Conservation (phyloP, 2,113 vertebrate species). For the Melospiza melodia region DNA sequence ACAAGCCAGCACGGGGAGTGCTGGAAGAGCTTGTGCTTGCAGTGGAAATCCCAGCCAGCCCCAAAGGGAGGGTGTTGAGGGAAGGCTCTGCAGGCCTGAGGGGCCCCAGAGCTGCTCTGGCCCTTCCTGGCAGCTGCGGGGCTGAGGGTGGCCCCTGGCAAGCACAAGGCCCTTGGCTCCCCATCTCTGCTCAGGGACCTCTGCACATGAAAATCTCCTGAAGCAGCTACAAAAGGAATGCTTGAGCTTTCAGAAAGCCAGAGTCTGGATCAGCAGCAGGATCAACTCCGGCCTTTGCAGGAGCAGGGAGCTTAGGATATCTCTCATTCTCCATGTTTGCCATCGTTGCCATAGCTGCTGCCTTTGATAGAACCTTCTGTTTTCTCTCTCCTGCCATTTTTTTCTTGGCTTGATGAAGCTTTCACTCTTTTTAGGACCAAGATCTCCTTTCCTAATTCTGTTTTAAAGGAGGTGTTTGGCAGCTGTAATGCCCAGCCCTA, state of each 20-base stretch:
- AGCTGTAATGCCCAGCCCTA: neutral
- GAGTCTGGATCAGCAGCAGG: neutral
- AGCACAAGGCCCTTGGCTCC: neutral
- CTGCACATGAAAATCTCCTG: neutral
- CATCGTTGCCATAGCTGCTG: neutral
- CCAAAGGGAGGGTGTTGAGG: neutral
- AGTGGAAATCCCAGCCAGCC: neutral
- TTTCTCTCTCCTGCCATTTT: slow-evolving; percentile 8
- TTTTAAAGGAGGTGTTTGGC: neutral
- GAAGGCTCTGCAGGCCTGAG: neutral
- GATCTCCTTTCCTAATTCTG: neutral
- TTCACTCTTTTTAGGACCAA: neutral
- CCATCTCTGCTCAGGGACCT: neutral
- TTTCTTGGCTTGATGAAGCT: slow-evolving; percentile 15
- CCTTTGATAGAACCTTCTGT: neutral
- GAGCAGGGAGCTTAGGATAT: neutral
- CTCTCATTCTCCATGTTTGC: neutral
- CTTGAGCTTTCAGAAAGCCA: neutral
- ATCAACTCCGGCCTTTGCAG: neutral
- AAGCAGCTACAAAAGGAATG: neutral
- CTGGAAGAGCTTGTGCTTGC: neutral
- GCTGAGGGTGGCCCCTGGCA: neutral
- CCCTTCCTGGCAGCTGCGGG: neutral
- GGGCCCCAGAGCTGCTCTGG: neutral
- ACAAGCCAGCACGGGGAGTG: neutral